Evolutionary conservation across 2,797 vertebrate species (phyloP), one percentile per base, ranked within the genome.

Genomic region (Cyprinodon diabolis): DNA sequence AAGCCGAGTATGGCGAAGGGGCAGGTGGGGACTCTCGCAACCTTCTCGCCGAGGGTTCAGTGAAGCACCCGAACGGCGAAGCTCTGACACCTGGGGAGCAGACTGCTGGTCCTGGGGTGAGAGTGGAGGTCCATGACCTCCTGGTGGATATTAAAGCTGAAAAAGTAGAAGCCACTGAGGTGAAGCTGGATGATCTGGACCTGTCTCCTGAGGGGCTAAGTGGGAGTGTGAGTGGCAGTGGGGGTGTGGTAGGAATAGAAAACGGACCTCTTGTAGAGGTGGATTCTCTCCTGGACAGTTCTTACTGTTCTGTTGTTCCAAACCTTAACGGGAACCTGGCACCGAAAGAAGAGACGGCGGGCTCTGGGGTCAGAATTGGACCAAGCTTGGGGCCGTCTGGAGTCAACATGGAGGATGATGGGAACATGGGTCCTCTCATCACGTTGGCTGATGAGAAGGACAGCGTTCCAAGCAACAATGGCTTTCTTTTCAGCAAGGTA

Each of bases 101-200:
- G 75, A 88, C 93, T 68, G 87, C 95, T 0, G 94, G 94, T 43
- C 86, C 95, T 5, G 97, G 97, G 5, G 97, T 98, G 0, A 94
- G 97, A 15, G 98, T 99, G 66, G 97, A 99, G 87, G 98, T 99
- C 80, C 98, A 99, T 3, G 98, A 99, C 83, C 95, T 99, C 75
- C 92, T 99, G 80, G 98, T 99, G 78, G 98, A 99, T 87, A 99
- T 99, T 91, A 99, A 99, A 93, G 98, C 98, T 21, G 98, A 99
- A 87, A 99, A 99, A 81, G 98, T 99, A 23, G 98, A 99, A 90
- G 98, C 98, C 67, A 99, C 98, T 0, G 98, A 99, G 89, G 98
- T 99, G 66, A 99, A 99, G 87, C 92, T 99, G 81, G 98, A 99
- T 23, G 98, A 99, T 84, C 95, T 99, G 93, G 98, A 99, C 92